Percentiles rank a stretch among this genome's conserved stretches.
Conservation (phyloP, 2,888 invertebrate species). For the Aspidiotus destructor region DNA sequence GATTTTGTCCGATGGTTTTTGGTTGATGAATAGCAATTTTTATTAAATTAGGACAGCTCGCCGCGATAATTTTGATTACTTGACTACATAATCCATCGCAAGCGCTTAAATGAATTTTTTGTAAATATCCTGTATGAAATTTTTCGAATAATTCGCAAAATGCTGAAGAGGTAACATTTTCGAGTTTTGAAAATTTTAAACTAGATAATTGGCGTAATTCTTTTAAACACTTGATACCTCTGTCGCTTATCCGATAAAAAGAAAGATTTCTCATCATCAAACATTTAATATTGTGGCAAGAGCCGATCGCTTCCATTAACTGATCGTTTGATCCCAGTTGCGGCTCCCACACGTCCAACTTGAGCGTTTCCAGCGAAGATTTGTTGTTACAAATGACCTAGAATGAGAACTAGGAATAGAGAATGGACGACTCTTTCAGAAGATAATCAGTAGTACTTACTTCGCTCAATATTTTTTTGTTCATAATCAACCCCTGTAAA, state of each 20-base stretch:
- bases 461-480: conserved; percentile 3
- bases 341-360: conserved; percentile 25
- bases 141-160: conserved; percentile 16
- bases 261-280: conserved; percentile 15
- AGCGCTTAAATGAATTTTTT: conserved; percentile 15
- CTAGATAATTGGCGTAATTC: conserved; percentile 2
- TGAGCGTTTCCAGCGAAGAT: conserved; percentile 13
- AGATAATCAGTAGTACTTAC: conserved; percentile 7
- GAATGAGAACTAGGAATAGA: not conserved
- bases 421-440: not conserved
- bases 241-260: conserved; percentile 18
- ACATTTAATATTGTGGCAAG: not conserved
- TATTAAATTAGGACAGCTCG: conserved; percentile 17
- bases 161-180: conserved; percentile 11
- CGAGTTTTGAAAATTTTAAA: conserved; percentile 19
- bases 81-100: conserved; percentile 17
- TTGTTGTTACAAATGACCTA: conserved; percentile 18
- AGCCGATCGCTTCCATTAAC: conserved; percentile 18
- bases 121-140: conserved; percentile 18
- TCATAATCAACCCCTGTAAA: conserved; percentile 24
- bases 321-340: conserved; percentile 25
- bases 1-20: conserved; percentile 8
- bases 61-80: conserved; percentile 22
- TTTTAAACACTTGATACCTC: not conserved
- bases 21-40: conserved; percentile 22